These are phyloP conservation scores for Vulpes ferrilata DNA, from an alignment of 2,113 vertebrate genomes.

Conservation along the genomic window DNA sequence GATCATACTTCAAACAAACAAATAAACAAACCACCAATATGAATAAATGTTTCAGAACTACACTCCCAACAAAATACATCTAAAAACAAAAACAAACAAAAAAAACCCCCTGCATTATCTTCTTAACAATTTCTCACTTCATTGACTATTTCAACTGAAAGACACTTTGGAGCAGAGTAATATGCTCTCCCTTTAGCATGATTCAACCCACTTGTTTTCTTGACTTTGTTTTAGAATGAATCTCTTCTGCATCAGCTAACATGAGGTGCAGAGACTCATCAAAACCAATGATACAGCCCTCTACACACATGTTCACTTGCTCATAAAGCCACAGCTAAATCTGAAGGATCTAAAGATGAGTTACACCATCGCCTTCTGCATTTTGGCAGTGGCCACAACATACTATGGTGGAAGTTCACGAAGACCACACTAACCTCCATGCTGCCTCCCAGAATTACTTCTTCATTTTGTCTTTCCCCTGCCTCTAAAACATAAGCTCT, in stretches of 20 bases:
- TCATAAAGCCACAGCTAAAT: background rate
- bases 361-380: background rate
- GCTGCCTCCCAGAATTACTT: background rate
- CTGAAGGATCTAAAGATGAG: background rate
- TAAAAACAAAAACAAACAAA: background rate
- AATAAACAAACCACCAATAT: background rate
- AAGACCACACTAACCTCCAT: background rate
- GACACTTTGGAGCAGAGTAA: slow-evolving; percentile 97
- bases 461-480: background rate
- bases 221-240: background rate
- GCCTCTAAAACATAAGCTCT: background rate
- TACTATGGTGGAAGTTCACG: background rate
- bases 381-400: no score
- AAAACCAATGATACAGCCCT: background rate
- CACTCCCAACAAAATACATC: background rate
- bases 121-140: background rate
- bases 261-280: background rate
- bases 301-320: background rate
- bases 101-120: background rate
- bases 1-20: background rate
- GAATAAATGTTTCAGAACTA: slow-evolving; percentile 9
- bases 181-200: slow-evolving; percentile 99
- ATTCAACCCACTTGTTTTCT: slow-evolving; percentile 88
- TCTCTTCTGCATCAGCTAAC: background rate
- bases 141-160: slow-evolving; percentile 87